These are phyloP conservation scores for Sipunculus nudus DNA, from an alignment of 2,888 invertebrate genomes.

Conservation along the genomic window DNA sequence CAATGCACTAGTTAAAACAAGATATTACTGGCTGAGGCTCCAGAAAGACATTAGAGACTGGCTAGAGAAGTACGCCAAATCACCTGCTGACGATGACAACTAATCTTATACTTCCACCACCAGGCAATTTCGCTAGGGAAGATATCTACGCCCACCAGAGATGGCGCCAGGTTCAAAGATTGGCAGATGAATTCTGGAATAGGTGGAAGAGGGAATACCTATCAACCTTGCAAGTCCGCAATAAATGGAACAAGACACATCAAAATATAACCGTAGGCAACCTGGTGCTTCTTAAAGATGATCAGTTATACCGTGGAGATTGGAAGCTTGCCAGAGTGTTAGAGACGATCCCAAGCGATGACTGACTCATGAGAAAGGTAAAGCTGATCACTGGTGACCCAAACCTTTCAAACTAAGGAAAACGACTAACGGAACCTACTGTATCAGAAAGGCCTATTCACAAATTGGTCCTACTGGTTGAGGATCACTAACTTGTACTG, in stretches of 20 bases:
- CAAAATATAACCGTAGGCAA: constrained; percentile 10
- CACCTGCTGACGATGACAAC: constrained; percentile 19
- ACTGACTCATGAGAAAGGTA: constrained; percentile 20
- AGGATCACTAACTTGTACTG: constrained; percentile 1
- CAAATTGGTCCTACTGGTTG: constrained; percentile 12
- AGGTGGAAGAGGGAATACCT: constrained; percentile 22
- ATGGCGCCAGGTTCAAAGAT: constrained; percentile 18
- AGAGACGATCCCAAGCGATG: constrained; percentile 9
- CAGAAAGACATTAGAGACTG: no score
- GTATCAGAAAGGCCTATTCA: constrained; percentile 17
- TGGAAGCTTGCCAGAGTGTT: constrained; percentile 18
- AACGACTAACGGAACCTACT: background rate
- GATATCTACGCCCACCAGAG: constrained; percentile 7
- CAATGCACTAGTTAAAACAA: constrained; percentile 8
- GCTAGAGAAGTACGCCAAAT: no score
- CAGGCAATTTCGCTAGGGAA: constrained; percentile 7
- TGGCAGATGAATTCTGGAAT: constrained; percentile 21
- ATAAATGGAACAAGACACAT: constrained; percentile 11
- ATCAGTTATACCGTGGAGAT: background rate
- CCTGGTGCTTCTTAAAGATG: constrained; percentile 11
- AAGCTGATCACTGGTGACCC: constrained; percentile 8
- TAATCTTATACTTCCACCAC: background rate
- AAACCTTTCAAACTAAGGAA: background rate
- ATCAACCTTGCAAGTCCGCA: constrained; percentile 2
- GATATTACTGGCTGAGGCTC: no score